Base-by-base conservation (phyloP, 1,140 invertebrate genomes). In the Saccostrea echinata region DNA sequence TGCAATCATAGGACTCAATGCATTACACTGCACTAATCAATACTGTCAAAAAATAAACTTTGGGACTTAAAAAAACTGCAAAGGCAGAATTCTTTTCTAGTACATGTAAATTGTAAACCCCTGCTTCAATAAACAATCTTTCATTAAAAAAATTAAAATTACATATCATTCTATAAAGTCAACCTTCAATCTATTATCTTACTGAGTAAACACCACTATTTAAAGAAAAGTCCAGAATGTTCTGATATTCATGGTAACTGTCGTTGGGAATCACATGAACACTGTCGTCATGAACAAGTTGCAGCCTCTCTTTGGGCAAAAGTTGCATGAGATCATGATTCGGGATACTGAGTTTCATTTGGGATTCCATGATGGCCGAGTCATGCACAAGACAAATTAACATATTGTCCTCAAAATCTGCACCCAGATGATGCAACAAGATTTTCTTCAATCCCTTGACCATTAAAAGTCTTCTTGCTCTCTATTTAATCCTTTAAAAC, bases 361-460 rank as follows among this genome's bases (percentile, higher is more conserved):
- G 81, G 21, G 81, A 51, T 51, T 83, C 81, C 52, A 83, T 52
- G 21, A 83, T 52, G 43, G 35, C 43, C 13, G 43, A 52, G 52
- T 83, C 81, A 53, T 83, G 81, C 12, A 83, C 81, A 30, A 71
- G 68, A 71, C 68, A 71, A 71, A 71, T 71, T 71, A 71, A 30
- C 68, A 71, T 71, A 13, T 33, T 71, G 68, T 71, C 68, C 30
- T 71, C 68, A 35, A 71, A 33, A 16, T 71, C 68, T 13, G 68
- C 8, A 71, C 68, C 33, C 16, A 33, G 27, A 71, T 71, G 68
- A 30, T 71, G 68, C 68, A 71, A 13, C 27, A 71, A 33, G 27
- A 71, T 16, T 71, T 33, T 71, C 68, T 71, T 71, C 24, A 71
- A 71, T 71, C 30, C 27, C 68, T 71, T 71, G 27, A 71, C 68